phyloP scores from a whole-genome alignment of 2,113 vertebrate genomes.

The Perca flavescens region DNA sequence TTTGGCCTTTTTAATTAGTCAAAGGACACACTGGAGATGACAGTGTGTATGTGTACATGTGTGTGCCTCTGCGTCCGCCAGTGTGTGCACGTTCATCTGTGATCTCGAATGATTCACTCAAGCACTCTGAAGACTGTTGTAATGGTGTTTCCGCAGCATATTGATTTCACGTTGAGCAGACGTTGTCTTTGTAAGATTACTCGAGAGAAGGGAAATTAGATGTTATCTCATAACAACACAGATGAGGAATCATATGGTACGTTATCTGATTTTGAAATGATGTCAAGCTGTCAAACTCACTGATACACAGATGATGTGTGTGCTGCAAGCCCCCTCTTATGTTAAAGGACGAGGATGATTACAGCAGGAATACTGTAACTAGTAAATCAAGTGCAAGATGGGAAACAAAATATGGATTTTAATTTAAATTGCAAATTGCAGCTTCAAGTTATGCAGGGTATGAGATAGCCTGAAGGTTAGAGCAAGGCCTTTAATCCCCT shows the following conservation, averaged over 20 bases:
- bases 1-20: conserved; percentile 38
- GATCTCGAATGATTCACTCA: conserved; percentile 52
- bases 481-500: conserved; percentile 60
- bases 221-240: conserved; percentile 68
- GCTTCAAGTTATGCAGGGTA: conserved; percentile 41
- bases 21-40: conserved; percentile 51
- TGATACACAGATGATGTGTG: conserved; percentile 34
- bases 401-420: conserved; percentile 65
- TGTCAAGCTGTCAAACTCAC: conserved; percentile 59
- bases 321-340: conserved; percentile 13
- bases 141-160: conserved; percentile 71
- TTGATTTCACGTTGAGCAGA: conserved; percentile 75
- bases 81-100: conserved; percentile 21
- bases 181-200: conserved; percentile 67
- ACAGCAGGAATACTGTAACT: conserved; percentile 21
- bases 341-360: conserved; percentile 24
- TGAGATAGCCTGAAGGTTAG: conserved; percentile 55
- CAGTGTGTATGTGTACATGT: conserved; percentile 22
- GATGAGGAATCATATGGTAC: conserved; percentile 46
- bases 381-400: conserved; percentile 39
- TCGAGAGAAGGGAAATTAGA: conserved; percentile 73
- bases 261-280: conserved; percentile 66
- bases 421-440: conserved; percentile 67
- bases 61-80: not conserved
- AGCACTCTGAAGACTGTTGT: conserved; percentile 65